Evolutionary conservation across 2,113 vertebrate genomes (phyloP).

Genomic region (Xiphophorus couchianus): DNA sequence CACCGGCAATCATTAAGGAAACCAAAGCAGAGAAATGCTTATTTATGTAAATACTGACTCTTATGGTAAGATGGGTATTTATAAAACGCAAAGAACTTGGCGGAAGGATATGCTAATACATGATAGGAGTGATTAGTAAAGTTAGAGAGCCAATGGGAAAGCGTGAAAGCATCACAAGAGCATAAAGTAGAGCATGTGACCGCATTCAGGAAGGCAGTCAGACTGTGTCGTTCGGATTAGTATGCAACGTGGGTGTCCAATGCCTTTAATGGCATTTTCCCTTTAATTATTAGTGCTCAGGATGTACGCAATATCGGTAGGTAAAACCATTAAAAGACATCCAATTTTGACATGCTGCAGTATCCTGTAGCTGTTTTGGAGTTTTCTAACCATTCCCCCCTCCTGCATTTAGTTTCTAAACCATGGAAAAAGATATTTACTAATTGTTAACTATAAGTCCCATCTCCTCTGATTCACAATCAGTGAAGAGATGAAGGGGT

Average conservation of each 20-base stretch:
- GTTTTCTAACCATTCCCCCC: not conserved
- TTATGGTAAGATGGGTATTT: not conserved
- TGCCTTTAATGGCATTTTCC: too few relatives aligned
- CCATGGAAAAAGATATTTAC: not conserved
- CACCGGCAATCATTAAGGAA: not conserved
- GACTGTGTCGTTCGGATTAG: not conserved
- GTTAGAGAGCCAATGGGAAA: constrained; percentile 56
- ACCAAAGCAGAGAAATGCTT: not conserved
- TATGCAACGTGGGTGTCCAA: not conserved
- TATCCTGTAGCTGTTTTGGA: not conserved
- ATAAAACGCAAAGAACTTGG: not conserved
- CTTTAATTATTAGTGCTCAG: not conserved
- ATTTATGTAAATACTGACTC: not conserved
- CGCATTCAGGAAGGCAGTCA: constrained; percentile 7
- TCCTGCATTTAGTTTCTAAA: not conserved
- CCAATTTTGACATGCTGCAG: not conserved
- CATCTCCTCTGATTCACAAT: not conserved
- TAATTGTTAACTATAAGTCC: not conserved
- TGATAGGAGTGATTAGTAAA: constrained; percentile 27
- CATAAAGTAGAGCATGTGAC: constrained; percentile 60
- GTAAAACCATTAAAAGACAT: not conserved
- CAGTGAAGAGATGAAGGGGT: not conserved
- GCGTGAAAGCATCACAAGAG: constrained; percentile 16
- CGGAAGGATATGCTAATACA: constrained; percentile 50
- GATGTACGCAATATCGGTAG: not conserved